Evolutionary conservation across 2,113 vertebrate genomes (phyloP).

Genomic region (Potamarius usumacintae): DNA sequence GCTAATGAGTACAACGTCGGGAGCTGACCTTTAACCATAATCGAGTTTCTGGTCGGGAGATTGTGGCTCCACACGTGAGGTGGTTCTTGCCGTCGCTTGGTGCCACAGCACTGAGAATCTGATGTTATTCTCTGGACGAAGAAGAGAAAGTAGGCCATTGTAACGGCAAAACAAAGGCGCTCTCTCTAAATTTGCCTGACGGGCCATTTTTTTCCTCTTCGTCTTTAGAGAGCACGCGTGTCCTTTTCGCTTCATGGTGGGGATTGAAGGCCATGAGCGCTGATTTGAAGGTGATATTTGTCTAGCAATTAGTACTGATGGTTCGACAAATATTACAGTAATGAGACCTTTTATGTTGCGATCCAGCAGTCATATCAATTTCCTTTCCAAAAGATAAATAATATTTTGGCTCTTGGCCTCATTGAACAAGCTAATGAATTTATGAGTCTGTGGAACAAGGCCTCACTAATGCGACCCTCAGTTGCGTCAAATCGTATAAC

Average conservation of each 20-base stretch:
- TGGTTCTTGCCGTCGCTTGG: constrained; percentile 55
- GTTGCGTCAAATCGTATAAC: background rate
- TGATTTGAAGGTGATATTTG: constrained; percentile 3
- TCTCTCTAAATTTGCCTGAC: constrained; percentile 54
- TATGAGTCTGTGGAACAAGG: background rate
- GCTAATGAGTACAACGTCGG: constrained; percentile 25
- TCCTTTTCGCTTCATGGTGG: background rate
- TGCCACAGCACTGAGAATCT: constrained; percentile 62
- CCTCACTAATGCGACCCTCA: background rate
- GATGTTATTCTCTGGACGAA: constrained; percentile 60
- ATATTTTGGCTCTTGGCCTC: background rate
- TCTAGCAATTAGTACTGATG: background rate
- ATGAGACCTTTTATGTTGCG: background rate
- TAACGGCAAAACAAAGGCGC: constrained; percentile 68
- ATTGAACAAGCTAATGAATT: background rate
- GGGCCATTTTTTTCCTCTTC: background rate
- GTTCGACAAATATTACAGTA: background rate
- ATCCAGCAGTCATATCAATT: background rate
- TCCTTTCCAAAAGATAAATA: background rate
- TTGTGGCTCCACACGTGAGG: constrained; percentile 21
- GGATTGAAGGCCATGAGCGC: background rate
- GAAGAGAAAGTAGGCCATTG: constrained; percentile 74
- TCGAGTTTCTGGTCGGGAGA: background rate
- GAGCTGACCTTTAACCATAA: constrained; percentile 6
- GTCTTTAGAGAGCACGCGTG: constrained; percentile 35